Conservation (phyloP, 37 sponge, comb jelly and placozoan genomes). For the Mnemiopsis leidyi region DNA sequence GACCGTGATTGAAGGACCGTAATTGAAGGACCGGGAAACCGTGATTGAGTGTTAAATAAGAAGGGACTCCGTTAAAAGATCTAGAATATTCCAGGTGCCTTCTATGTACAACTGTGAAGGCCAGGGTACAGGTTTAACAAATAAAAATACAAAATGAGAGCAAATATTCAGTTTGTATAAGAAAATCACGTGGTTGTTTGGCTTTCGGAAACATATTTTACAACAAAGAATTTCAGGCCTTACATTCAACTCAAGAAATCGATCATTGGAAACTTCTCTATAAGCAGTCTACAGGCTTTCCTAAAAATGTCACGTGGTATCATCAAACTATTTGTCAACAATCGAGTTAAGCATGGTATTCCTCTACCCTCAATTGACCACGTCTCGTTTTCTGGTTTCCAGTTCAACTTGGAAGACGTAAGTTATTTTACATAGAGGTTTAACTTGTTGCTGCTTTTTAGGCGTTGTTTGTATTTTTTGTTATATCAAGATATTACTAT, state of each 20-base stretch:
- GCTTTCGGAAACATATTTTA: too few species aligned
- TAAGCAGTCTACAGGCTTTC: not conserved
- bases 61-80: too few species aligned
- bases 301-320: not conserved
- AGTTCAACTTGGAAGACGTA: not conserved
- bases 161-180: too few species aligned
- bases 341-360: not conserved
- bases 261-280: slow-evolving; percentile 38
- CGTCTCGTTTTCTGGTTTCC: slow-evolving; percentile 7
- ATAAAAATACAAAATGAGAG: too few species aligned
- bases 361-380: slow-evolving; percentile 23
- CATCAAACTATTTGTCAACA: not conserved
- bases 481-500: too few species aligned
- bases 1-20: too few species aligned
- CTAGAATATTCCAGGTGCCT: too few species aligned
- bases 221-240: not conserved
- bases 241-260: not conserved
- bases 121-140: too few species aligned
- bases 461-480: not conserved
- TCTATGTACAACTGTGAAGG: too few species aligned
- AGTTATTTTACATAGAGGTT: not conserved
- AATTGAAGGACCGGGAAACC: too few species aligned
- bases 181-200: too few species aligned
- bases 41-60: too few species aligned
- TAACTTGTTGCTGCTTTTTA: not conserved